These are phyloP conservation scores for Solenopsis invicta DNA, from an alignment of 1,140 invertebrate genomes.

Conservation along the genomic window DNA sequence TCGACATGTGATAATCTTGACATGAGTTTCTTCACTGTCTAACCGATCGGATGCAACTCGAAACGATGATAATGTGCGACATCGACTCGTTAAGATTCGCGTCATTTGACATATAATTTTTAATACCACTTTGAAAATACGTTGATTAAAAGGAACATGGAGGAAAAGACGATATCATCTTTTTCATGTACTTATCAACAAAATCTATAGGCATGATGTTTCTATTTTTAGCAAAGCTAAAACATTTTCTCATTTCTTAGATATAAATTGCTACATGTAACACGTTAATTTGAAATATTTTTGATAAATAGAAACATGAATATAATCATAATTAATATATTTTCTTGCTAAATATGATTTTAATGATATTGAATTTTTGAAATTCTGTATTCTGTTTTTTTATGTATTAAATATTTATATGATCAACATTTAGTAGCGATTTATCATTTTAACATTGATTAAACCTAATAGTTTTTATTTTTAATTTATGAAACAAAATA, in stretches of 20 bases:
- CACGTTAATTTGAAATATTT: neutral
- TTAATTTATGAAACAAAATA: neutral
- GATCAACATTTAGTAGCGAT: neutral
- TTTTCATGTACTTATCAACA: neutral
- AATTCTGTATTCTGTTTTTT: no score
- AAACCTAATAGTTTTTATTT: neutral
- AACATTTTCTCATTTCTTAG: neutral
- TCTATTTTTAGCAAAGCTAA: neutral
- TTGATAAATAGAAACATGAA: neutral
- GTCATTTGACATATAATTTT: neutral
- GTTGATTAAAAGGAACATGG: neutral
- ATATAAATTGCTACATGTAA: neutral
- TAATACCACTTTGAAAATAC: neutral
- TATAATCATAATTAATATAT: neutral
- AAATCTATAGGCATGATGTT: neutral
- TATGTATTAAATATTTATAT: no score
- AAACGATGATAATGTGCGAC: neutral
- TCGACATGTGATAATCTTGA: no score
- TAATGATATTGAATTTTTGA: no score
- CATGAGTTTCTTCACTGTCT: neutral
- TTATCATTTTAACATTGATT: neutral
- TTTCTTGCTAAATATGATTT: no score
- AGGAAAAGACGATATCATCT: conserved; percentile 7
- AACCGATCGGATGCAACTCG: neutral
- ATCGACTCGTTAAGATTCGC: neutral